Evolutionary conservation across 2,888 invertebrate species (phyloP).

Genomic region (Lacanobia oleracea): DNA sequence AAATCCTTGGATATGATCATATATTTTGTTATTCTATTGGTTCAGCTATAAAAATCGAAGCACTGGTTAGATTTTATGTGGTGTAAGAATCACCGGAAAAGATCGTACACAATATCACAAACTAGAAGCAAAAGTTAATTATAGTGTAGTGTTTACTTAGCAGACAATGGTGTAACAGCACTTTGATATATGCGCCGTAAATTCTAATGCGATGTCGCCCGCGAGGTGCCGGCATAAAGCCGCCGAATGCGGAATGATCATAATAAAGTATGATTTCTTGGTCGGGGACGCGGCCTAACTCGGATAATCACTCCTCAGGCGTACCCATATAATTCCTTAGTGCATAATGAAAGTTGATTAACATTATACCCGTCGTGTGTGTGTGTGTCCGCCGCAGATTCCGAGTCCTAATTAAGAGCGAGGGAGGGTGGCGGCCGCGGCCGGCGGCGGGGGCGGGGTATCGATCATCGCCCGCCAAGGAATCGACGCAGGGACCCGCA

Average conservation of each 20-base stretch:
- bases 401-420: slow-evolving; percentile 96
- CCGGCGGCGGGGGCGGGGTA: slow-evolving; percentile 86
- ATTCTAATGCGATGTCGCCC: slow-evolving; percentile 85
- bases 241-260: slow-evolving; percentile 84
- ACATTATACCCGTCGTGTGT: slow-evolving; percentile 84
- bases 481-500: slow-evolving; percentile 90
- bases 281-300: slow-evolving; percentile 87
- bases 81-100: background rate
- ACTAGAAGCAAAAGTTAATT: slow-evolving; percentile 78
- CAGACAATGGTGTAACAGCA: slow-evolving; percentile 81
- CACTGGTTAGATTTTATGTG: background rate
- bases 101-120: slow-evolving; percentile 8
- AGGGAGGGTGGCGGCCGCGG: slow-evolving; percentile 89
- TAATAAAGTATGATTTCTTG: slow-evolving; percentile 90
- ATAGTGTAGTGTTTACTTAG: slow-evolving; percentile 76
- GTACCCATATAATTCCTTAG: slow-evolving; percentile 91
- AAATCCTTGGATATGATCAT: background rate
- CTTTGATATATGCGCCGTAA: slow-evolving; percentile 86
- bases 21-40: too few relatives aligned
- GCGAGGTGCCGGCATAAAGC: slow-evolving; percentile 83
- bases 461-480: slow-evolving; percentile 90
- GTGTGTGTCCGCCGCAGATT: slow-evolving; percentile 96
- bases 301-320: slow-evolving; percentile 90
- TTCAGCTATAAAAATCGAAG: background rate
- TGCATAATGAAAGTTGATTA: slow-evolving; percentile 91